Percentiles rank a stretch among this genome's conserved stretches.
phyloP scores from a whole-genome alignment of 2,888 invertebrate species.

The Psylliodes chrysocephalus region DNA sequence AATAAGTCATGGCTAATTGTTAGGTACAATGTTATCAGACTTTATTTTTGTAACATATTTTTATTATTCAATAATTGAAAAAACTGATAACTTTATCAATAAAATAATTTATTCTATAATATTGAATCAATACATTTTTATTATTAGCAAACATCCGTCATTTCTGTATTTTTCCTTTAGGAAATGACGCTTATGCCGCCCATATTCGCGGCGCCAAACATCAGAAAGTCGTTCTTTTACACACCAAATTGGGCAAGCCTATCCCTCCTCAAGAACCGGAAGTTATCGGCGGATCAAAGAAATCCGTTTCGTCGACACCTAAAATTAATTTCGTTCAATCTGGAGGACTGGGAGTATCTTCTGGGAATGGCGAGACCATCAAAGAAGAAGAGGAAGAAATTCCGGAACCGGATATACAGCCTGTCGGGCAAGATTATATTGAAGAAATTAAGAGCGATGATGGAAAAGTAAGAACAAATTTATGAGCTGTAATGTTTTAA shows the following conservation, averaged over 20 bases:
- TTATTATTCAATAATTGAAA: no score
- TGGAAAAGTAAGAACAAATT: slow-evolving; percentile 70
- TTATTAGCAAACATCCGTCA: no score
- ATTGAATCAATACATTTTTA: no score
- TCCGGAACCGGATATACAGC: slow-evolving; percentile 84
- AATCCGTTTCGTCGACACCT: slow-evolving; percentile 73
- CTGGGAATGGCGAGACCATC: slow-evolving; percentile 61
- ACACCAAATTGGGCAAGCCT: slow-evolving; percentile 96
- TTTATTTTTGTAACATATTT: no score
- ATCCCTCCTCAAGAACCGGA: slow-evolving; percentile 96
- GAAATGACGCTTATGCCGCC: slow-evolving; percentile 97
- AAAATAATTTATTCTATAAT: no score
- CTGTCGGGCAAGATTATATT: slow-evolving; percentile 96
- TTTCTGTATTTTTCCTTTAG: slow-evolving; percentile 70
- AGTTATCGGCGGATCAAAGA: slow-evolving; percentile 72
- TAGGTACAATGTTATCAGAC: no score
- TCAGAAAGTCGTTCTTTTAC: slow-evolving; percentile 96
- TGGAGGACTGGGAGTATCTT: slow-evolving; percentile 74
- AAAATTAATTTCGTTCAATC: slow-evolving; percentile 88
- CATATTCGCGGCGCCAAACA: slow-evolving; percentile 98
- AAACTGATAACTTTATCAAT: no score
- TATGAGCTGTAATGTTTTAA: neutral
- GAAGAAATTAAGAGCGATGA: slow-evolving; percentile 96
- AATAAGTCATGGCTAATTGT: no score
- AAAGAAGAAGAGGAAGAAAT: slow-evolving; percentile 68